Conservation (phyloP, 2,888 invertebrate species). For the Baronia brevicornis region DNA sequence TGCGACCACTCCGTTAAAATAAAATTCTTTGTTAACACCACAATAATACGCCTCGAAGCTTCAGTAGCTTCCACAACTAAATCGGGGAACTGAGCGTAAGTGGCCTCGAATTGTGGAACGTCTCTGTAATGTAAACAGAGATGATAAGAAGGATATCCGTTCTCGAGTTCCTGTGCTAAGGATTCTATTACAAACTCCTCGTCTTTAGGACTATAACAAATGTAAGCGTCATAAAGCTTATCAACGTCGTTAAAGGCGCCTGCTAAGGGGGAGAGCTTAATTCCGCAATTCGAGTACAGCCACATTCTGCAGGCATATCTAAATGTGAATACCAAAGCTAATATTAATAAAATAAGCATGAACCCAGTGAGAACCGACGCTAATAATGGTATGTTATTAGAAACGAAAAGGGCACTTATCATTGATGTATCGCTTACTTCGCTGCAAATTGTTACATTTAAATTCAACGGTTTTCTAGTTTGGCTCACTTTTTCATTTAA, state of each 20-base stretch:
- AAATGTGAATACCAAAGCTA: slow-evolving; percentile 89
- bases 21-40: slow-evolving; percentile 92
- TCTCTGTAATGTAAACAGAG: slow-evolving; percentile 93
- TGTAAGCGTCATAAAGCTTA: slow-evolving; percentile 94
- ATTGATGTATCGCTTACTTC: slow-evolving; percentile 87
- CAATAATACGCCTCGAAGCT: slow-evolving; percentile 88
- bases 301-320: slow-evolving; percentile 91
- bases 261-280: slow-evolving; percentile 84
- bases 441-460: slow-evolving; percentile 89
- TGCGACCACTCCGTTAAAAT: slow-evolving; percentile 95
- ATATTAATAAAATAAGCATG: slow-evolving; percentile 84
- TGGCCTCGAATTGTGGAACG: slow-evolving; percentile 82
- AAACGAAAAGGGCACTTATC: slow-evolving; percentile 87
- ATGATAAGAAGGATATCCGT: slow-evolving; percentile 85
- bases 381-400: slow-evolving; percentile 88
- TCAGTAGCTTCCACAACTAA: slow-evolving; percentile 90
- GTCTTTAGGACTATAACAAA: slow-evolving; percentile 94
- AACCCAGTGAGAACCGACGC: slow-evolving; percentile 86
- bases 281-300: slow-evolving; percentile 91
- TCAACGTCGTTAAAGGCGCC: slow-evolving; percentile 86
- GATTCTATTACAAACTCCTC: slow-evolving; percentile 92
- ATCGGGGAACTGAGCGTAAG: slow-evolving; percentile 83
- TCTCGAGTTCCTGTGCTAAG: slow-evolving; percentile 89
- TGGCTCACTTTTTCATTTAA: slow-evolving; percentile 81
- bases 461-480: slow-evolving; percentile 83